A percentile compares a stretch with the other conserved stretches of the same genome.
Evolutionary conservation across 1,140 invertebrate species (phyloP).

Genomic region (Lucilia sericata): DNA sequence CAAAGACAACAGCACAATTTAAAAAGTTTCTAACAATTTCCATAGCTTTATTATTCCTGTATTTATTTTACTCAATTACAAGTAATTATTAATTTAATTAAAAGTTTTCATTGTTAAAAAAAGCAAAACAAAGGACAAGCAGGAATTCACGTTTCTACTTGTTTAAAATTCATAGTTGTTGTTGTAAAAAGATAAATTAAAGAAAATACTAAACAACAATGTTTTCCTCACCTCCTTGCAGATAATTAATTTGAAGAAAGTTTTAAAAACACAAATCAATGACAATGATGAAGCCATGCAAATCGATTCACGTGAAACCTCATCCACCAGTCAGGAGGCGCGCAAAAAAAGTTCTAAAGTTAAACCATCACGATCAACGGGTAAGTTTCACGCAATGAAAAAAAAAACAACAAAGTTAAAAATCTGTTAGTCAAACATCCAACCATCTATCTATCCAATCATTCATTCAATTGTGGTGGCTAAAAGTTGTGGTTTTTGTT

Average conservation of each 20-base stretch:
- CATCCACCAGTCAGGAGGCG: slow-evolving; percentile 55
- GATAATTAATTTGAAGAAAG: slow-evolving; percentile 85
- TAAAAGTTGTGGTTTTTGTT: no score
- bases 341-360: slow-evolving; percentile 63
- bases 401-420: no score
- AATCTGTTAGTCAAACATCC: no score
- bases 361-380: slow-evolving; percentile 59
- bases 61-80: neutral
- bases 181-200: neutral
- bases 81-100: slow-evolving; percentile 13
- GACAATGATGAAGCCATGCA: slow-evolving; percentile 75
- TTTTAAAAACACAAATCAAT: slow-evolving; percentile 78
- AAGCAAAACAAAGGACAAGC: no score
- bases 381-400: slow-evolving; percentile 50
- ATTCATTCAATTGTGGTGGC: slow-evolving; percentile 22
- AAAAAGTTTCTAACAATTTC: no score
- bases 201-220: neutral
- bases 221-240: slow-evolving; percentile 61
- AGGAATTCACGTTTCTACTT: neutral
- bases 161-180: neutral
- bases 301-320: slow-evolving; percentile 71
- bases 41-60: neutral
- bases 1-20: no score
- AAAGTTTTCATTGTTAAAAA: neutral
- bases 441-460: neutral